Conservation (phyloP, 2,113 vertebrate species). For the Diphyllodes magnificus region DNA sequence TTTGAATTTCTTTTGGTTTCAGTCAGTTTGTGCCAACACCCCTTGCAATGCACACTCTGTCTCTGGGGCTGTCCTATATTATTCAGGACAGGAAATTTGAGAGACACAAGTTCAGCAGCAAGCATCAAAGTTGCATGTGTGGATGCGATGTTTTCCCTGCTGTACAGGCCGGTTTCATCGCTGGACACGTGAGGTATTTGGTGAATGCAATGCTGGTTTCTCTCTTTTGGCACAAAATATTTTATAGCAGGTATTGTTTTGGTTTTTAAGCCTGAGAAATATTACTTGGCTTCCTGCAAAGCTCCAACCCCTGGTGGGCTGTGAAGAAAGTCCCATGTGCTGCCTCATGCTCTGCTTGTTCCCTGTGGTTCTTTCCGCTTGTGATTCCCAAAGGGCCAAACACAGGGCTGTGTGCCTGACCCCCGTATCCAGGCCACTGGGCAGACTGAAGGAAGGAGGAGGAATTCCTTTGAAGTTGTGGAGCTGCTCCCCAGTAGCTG, state of each 20-base stretch:
- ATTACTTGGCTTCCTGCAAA: not conserved
- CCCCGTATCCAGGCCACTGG: not conserved
- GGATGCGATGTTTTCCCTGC: not conserved
- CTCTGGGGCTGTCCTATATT: not conserved
- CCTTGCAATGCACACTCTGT: not conserved
- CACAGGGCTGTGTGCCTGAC: not conserved
- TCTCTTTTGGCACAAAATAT: not conserved
- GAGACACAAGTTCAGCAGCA: not conserved
- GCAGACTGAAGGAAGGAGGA: not conserved
- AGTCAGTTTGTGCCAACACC: not conserved
- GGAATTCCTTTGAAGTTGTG: constrained; percentile 22
- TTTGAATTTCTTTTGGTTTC: constrained; percentile 52
- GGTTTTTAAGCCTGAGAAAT: not conserved
- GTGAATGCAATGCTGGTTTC: not conserved
- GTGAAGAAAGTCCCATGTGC: not conserved
- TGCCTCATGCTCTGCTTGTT: not conserved
- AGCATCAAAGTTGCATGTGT: not conserved
- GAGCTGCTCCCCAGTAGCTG: not conserved
- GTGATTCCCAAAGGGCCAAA: not conserved
- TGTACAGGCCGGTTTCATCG: fast-evolving
- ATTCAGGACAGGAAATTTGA: constrained; percentile 4
- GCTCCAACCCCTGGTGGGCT: not conserved
- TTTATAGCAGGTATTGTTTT: not conserved
- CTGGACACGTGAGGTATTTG: not conserved
- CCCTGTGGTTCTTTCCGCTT: not conserved